Base-by-base conservation (phyloP, 2,888 invertebrate genomes). In the Hyppa rectilinea region DNA sequence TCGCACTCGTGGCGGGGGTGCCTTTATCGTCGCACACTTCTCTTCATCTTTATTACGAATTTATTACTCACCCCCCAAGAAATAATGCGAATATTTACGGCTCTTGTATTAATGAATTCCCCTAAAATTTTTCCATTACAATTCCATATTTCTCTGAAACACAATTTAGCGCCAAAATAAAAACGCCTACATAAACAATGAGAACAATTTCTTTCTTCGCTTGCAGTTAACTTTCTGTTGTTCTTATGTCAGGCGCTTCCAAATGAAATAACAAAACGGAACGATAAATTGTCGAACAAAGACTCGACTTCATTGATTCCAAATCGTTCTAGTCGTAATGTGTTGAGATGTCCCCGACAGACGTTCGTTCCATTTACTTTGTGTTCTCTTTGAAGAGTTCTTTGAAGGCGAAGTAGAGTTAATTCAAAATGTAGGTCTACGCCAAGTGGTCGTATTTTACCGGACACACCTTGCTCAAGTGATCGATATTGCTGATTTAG, bases 61-160 rank as follows among this genome's bases (percentile, higher is more conserved):
- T 93, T 93, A 94, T 92, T 91, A 88, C 91, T 66, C 81, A 81
- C 85, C 88, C 83, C 86, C 86, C 76, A 87, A 82, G 85, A 87
- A 90, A 88, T 92, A 92, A 92, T 89, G 89, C 70, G 88, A 84
- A 87, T 89, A 89, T 91, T 92, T 92, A 94, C 91, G 85, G 89
- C 89, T 81, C 81, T 87, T 84, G 89, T 92, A 92, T 92, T 93
- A 93, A 92, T 91, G 89, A 91, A 89, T 90, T 88, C 86, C 83
- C 78, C 76, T 50, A 65, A 66, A 77, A 82, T 85, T 83, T 84
- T 83, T 77, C 69, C 73, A 74, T 79, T 82, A 67, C 73, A 53
- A 77, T 71, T 71, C 66, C 61, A 64, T 82, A 74, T 73, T 80
- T 70, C 70, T 68, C 69, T 50, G 63, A 43, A 64, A 53, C 60